Percentiles rank a stretch among this genome's conserved stretches.
Conservation (phyloP, 2,888 invertebrate species). For the Epiblema foenella region DNA sequence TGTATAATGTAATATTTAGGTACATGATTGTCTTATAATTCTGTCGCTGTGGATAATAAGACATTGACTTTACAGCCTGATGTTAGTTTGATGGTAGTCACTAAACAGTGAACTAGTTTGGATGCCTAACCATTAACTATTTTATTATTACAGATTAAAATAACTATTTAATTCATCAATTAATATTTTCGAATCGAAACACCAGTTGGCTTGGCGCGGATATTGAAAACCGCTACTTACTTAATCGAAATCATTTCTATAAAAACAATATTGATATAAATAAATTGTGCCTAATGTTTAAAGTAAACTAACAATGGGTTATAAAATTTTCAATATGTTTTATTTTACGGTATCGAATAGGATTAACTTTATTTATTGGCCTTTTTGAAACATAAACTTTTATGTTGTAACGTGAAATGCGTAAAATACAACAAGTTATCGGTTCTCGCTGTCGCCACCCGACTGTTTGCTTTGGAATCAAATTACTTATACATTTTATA, state of each 20-base stretch:
- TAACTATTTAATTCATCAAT: neutral
- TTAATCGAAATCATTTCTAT: conserved; percentile 21
- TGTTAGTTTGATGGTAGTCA: too few relatives aligned
- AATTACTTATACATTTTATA: neutral
- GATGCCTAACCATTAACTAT: too few relatives aligned
- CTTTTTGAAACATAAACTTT: conserved; percentile 52
- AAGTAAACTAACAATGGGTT: conserved; percentile 65
- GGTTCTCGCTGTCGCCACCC: conserved; percentile 18
- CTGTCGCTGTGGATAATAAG: too few relatives aligned
- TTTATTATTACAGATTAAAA: neutral
- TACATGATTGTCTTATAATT: too few relatives aligned
- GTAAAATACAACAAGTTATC: conserved; percentile 39
- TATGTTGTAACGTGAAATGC: conserved; percentile 35
- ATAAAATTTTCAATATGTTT: conserved; percentile 71
- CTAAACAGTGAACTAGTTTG: too few relatives aligned
- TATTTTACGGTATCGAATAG: conserved; percentile 57
- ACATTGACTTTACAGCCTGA: too few relatives aligned
- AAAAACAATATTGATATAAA: conserved; percentile 43
- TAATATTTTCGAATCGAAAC: neutral
- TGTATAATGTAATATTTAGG: too few relatives aligned
- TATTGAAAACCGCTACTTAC: neutral
- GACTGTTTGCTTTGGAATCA: conserved; percentile 3
- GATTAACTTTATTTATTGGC: conserved; percentile 56
- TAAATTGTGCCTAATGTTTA: conserved; percentile 53
- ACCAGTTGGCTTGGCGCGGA: neutral